Conservation (phyloP, 2,888 invertebrate species). For the Baronia brevicornis region DNA sequence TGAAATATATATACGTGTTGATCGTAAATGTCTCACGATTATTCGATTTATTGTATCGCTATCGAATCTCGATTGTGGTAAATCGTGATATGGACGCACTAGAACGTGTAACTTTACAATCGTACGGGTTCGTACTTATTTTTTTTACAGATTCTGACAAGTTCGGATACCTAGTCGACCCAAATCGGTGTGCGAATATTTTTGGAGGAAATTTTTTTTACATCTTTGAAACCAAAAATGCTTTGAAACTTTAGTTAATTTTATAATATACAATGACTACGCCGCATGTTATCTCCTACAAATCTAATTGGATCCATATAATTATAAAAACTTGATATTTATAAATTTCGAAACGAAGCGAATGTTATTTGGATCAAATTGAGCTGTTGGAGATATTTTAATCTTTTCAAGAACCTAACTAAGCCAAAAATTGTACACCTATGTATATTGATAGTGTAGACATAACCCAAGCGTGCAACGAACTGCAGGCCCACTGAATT, state of each 20-base stretch:
- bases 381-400: neutral
- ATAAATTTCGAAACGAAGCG: neutral
- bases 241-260: conserved; percentile 47
- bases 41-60: conserved; percentile 18
- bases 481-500: no score
- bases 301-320: no score
- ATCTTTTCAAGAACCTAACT: conserved; percentile 42
- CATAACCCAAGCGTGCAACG: conserved; percentile 26
- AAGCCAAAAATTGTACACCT: conserved; percentile 66
- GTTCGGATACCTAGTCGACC: conserved; percentile 6
- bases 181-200: conserved; percentile 34
- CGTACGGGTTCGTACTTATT: conserved; percentile 14
- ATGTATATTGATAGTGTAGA: conserved; percentile 38
- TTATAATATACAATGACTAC: conserved; percentile 22
- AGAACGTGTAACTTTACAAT: conserved; percentile 22
- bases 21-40: conserved; percentile 29
- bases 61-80: conserved; percentile 26
- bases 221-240: conserved; percentile 62
- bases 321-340: neutral
- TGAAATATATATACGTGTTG: conserved; percentile 21
- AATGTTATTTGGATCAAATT: neutral
- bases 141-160: conserved; percentile 5
- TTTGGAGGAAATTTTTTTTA: conserved; percentile 55
- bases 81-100: conserved; percentile 29
- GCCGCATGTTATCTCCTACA: no score